These are phyloP conservation scores for Troides aeacus DNA, from an alignment of 2,888 invertebrate species.

Conservation along the genomic window DNA sequence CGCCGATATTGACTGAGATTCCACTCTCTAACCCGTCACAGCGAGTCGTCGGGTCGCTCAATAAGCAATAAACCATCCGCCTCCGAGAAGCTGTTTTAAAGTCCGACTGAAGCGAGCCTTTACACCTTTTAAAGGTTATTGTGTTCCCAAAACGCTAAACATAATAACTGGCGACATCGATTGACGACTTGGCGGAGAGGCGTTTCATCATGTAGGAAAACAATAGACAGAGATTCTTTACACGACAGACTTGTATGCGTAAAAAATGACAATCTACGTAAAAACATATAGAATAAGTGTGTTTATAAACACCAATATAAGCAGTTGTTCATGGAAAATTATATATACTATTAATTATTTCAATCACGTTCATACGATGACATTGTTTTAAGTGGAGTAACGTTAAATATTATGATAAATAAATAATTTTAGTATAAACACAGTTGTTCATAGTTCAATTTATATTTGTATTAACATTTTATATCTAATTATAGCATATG, in stretches of 20 bases:
- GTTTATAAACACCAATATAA: background rate
- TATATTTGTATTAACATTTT: no score
- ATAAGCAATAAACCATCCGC: conserved; percentile 79
- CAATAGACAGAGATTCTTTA: conserved; percentile 11
- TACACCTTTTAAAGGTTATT: conserved; percentile 78
- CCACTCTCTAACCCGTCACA: conserved; percentile 43
- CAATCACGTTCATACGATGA: background rate
- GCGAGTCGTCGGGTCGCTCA: conserved; percentile 76
- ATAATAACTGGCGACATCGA: conserved; percentile 38
- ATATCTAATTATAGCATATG: no score
- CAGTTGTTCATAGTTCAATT: no score
- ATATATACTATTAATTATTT: background rate
- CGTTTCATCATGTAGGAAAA: conserved; percentile 17
- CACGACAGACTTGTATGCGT: background rate
- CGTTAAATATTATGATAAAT: background rate
- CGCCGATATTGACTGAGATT: conserved; percentile 76
- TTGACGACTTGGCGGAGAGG: conserved; percentile 20
- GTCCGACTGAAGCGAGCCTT: conserved; percentile 69
- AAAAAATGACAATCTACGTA: background rate
- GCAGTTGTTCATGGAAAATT: background rate
- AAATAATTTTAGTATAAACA: no score
- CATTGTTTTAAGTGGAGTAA: background rate
- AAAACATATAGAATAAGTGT: background rate
- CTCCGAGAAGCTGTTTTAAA: conserved; percentile 77
- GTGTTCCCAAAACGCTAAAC: conserved; percentile 70